Conservation (phyloP, 1,140 invertebrate genomes). For the Papilio aristodemus region DNA sequence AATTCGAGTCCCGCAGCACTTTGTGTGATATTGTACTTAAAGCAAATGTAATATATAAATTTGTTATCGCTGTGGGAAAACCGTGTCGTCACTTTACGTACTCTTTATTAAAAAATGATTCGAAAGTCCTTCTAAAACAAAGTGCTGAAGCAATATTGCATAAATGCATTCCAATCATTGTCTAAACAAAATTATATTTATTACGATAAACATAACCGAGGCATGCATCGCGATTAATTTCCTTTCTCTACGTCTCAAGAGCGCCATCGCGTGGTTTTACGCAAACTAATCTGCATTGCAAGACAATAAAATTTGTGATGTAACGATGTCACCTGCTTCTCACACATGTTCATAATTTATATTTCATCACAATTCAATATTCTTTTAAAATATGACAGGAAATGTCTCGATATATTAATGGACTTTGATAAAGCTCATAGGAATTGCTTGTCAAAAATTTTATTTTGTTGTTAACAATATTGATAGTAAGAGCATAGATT, state of each 20-base stretch:
- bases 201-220: not conserved
- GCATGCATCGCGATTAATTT: constrained; percentile 20
- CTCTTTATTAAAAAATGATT: not conserved
- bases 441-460: no score
- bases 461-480: no score
- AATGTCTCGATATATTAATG: no score
- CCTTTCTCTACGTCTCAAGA: constrained; percentile 37
- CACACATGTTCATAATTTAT: not conserved
- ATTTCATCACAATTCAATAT: not conserved
- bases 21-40: not conserved
- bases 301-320: constrained; percentile 36
- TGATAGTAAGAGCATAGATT: no score
- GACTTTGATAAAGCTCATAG: no score
- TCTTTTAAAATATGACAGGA: no score
- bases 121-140: not conserved
- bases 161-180: not conserved
- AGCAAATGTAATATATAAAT: not conserved
- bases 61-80: not conserved
- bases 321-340: not conserved
- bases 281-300: constrained; percentile 43
- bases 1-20: no score
- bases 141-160: constrained; percentile 12
- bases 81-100: not conserved
- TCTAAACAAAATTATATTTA: not conserved
- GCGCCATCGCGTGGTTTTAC: constrained; percentile 46